phyloP scores from a whole-genome alignment of 1,140 invertebrate species.

The Gerris buenoi region DNA sequence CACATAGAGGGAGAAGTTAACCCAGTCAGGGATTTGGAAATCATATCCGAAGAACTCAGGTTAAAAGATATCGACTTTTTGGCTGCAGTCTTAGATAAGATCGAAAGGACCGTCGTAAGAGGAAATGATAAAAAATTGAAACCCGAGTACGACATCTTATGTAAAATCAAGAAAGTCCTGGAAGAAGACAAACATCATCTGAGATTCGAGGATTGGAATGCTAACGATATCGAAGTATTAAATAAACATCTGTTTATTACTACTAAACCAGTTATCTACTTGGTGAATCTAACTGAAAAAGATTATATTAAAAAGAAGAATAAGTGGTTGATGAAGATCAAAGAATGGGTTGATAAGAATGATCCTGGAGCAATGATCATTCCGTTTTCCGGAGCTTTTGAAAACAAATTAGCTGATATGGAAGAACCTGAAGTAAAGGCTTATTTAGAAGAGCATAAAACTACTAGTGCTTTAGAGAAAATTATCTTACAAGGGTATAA shows the following conservation, averaged over 20 bases:
- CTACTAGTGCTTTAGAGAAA: slow-evolving; percentile 80
- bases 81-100: slow-evolving; percentile 60
- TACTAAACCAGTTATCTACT: slow-evolving; percentile 94
- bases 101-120: slow-evolving; percentile 73
- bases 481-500: slow-evolving; percentile 97
- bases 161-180: slow-evolving; percentile 73
- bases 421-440: slow-evolving; percentile 49
- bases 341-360: slow-evolving; percentile 96
- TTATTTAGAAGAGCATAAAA: slow-evolving; percentile 62
- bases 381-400: slow-evolving; percentile 87
- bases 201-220: slow-evolving; percentile 82
- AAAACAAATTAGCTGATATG: slow-evolving; percentile 78
- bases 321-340: slow-evolving; percentile 96
- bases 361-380: slow-evolving; percentile 86
- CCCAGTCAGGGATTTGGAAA: slow-evolving; percentile 89
- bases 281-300: slow-evolving; percentile 94
- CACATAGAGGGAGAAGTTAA: slow-evolving; percentile 98
- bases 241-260: slow-evolving; percentile 96
- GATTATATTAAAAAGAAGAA: slow-evolving; percentile 99
- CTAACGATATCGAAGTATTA: slow-evolving; percentile 69
- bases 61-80: slow-evolving; percentile 88
- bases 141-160: slow-evolving; percentile 76
- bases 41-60: slow-evolving; percentile 87
- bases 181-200: slow-evolving; percentile 85
- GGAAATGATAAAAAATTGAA: slow-evolving; percentile 92